Conservation (phyloP, 2,888 invertebrate species). For the Stenodema calcarata region DNA sequence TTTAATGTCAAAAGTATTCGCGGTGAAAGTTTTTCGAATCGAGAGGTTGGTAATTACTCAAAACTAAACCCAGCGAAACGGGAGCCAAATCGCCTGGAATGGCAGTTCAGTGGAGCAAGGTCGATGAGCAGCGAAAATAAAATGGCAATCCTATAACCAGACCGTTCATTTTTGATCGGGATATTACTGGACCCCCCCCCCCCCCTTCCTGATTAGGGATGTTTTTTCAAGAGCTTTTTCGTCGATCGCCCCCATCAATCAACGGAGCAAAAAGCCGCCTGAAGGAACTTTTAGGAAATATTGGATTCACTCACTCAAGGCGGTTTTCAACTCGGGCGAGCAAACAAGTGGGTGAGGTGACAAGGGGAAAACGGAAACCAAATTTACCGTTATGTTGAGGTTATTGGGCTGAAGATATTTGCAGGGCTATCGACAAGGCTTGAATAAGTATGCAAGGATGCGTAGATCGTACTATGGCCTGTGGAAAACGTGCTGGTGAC, state of each 20-base stretch:
- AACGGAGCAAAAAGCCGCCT: not conserved
- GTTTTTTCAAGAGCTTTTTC: not conserved
- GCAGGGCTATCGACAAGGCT: no score
- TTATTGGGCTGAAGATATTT: no score
- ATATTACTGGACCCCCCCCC: not conserved
- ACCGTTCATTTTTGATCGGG: not conserved
- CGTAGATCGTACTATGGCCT: no score
- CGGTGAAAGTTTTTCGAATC: not conserved
- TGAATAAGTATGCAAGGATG: no score
- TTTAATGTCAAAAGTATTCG: no score
- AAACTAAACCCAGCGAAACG: not conserved
- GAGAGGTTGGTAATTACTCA: not conserved
- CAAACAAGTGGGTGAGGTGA: no score
- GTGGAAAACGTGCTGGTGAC: no score
- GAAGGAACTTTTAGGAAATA: not conserved
- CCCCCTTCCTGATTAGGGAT: not conserved
- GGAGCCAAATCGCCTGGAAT: slow-evolving; percentile 21
- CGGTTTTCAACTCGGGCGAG: not conserved
- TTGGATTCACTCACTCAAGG: not conserved
- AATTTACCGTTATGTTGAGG: no score
- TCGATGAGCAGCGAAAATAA: not conserved
- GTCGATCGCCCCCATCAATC: not conserved
- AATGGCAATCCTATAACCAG: not conserved
- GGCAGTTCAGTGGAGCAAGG: slow-evolving; percentile 31
- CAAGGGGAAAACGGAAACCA: no score